Base-by-base conservation (phyloP, 2,113 vertebrate species). In the Accipiter virgatus region DNA sequence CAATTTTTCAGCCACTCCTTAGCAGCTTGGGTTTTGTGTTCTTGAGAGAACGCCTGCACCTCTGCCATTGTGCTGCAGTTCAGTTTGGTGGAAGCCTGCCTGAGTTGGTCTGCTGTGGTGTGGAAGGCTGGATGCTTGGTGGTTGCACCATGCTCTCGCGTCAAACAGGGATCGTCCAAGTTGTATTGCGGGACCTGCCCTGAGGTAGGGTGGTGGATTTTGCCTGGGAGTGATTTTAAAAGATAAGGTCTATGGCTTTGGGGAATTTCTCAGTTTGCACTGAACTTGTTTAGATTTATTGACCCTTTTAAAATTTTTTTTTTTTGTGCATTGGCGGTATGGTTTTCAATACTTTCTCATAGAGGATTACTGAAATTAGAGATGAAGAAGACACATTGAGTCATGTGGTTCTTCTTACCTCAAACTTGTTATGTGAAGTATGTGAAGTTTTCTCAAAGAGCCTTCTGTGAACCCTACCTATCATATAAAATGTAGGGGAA, bases 371-470 rank as follows among this genome's bases (percentile, higher is more conserved):
- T 52, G 79, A 70, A 61, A 42, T 78, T 25, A 21, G 27, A 61
- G 42, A 5, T 31, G 40, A 6, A 55, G n/a, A 88, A 92, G 59
- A 40, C 14, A 2, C n/a, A 8, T 3, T n/a, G 13, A 58, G 34
- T 90, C 5, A 11, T 34, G 25, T 63, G 13, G 10, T 70, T 66
- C 36, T 81, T 88, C 45, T 65, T 58, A 36, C 29, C 56, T 93
- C 31, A 84, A 14, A 21, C 22, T 63, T 74, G 8, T 22, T 4
- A 2, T 8, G 7, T 72, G 31, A 70, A 70, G 48, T 75, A 34
- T 0, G 0, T 55, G 16, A 50, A 3, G 11, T 74, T 90, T 78
- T 45, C 67, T 86, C 16, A 10, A 2, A 88, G 48, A 45, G 21
- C 20, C 58, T 68, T 77, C 42, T 55, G 16, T 78, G 73, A 82